phyloP scores from a whole-genome alignment of 2,113 vertebrate genomes.

The Anguilla japonica region DNA sequence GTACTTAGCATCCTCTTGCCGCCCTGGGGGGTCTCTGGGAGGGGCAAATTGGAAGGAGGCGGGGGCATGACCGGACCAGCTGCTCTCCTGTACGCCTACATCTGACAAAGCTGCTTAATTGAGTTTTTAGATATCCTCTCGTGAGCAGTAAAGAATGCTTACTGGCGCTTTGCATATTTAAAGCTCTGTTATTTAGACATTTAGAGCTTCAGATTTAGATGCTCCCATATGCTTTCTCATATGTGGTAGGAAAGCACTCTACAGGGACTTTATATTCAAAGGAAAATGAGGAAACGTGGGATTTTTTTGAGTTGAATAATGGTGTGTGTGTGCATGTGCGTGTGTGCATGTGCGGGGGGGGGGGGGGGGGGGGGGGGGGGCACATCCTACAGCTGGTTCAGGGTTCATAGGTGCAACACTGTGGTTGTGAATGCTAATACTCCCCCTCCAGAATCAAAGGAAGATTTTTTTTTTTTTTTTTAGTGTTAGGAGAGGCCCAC shows the following conservation, averaged over 20 bases:
- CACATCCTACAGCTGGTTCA: no score
- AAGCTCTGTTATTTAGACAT: background rate
- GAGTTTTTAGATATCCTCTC: background rate
- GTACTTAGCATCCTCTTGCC: slow-evolving; percentile 18
- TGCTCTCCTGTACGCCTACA: background rate
- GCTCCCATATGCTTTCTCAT: background rate
- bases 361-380: no score
- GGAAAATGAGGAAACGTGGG: background rate
- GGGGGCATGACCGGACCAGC: background rate
- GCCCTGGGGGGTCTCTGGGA: background rate
- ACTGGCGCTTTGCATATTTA: background rate
- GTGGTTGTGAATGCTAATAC: no score
- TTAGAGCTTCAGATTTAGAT: background rate
- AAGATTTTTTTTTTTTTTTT: no score
- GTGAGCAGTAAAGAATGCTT: background rate
- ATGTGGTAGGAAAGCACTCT: background rate
- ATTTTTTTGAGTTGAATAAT: background rate
- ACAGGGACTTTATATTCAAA: background rate
- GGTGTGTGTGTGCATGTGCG: background rate
- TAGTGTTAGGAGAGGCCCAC: no score
- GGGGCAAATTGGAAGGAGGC: background rate
- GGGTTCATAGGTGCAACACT: no score
- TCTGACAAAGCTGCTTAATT: background rate
- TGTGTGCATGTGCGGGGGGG: background rate
- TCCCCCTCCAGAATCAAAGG: no score